phyloP scores from a whole-genome alignment of 2,888 invertebrate genomes.

The Machimus atricapillus region DNA sequence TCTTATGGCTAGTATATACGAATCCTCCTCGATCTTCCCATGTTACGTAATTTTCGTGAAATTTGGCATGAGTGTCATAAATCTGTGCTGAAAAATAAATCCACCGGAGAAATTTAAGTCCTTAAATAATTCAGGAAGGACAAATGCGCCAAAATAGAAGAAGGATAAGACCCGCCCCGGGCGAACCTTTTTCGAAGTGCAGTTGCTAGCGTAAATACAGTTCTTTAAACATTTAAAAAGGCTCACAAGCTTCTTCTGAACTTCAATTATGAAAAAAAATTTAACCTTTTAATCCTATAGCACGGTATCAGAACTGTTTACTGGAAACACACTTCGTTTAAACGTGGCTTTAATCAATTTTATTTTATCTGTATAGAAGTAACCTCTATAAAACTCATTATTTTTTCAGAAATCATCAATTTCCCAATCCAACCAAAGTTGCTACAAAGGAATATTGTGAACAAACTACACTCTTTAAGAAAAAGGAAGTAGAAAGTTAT shows the following conservation, averaged over 20 bases:
- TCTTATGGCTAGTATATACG: background rate
- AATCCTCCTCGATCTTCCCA: background rate
- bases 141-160: background rate
- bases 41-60: constrained; percentile 12
- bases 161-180: background rate
- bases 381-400: no score
- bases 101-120: background rate
- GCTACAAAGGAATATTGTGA: no score
- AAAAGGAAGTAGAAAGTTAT: no score
- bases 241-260: background rate
- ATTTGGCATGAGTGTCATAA: constrained; percentile 19
- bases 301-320: background rate
- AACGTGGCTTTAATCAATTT: background rate
- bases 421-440: no score
- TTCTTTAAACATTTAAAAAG: background rate
- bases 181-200: background rate
- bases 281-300: background rate
- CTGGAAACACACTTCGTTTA: background rate
- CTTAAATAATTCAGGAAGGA: background rate
- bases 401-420: no score
- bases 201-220: background rate
- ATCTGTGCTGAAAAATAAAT: constrained; percentile 8
- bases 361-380: background rate
- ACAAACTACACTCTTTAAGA: no score
- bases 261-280: background rate